Percentiles rank a stretch among this genome's conserved stretches.
Evolutionary conservation across 2,888 invertebrate species (phyloP).

Genomic region (Cantharis nigra): DNA sequence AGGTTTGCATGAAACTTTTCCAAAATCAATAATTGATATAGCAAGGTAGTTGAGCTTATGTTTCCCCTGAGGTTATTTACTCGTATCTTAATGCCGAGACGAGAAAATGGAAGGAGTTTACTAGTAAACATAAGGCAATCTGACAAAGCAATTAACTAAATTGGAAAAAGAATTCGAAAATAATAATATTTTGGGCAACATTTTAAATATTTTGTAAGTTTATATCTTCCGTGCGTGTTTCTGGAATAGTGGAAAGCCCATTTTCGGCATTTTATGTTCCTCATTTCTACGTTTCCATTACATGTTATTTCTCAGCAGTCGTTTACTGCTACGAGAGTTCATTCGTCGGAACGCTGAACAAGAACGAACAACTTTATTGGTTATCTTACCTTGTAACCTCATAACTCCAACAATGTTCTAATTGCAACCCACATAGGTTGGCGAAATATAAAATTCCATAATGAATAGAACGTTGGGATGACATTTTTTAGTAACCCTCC

Average conservation of each 20-base stretch:
- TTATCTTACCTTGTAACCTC: constrained; percentile 11
- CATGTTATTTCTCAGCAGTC: constrained; percentile 31
- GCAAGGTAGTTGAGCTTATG: constrained; percentile 18
- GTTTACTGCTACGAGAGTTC: constrained; percentile 27
- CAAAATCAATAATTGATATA: constrained; percentile 20
- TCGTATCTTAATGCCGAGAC: constrained; percentile 1
- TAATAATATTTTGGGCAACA: constrained; percentile 21
- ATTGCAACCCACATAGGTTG: background rate
- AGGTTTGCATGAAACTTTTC: constrained; percentile 18
- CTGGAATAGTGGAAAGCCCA: constrained; percentile 29
- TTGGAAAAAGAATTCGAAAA: constrained; percentile 7
- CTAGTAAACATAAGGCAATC: constrained; percentile 5
- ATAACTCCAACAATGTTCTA: background rate
- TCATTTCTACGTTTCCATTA: constrained; percentile 30
- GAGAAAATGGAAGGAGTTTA: background rate
- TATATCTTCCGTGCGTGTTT: constrained; percentile 27
- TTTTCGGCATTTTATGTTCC: constrained; percentile 32
- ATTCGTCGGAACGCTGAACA: constrained; percentile 32
- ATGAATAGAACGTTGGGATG: background rate
- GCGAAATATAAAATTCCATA: background rate
- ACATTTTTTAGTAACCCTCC: background rate
- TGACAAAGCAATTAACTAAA: constrained; percentile 16
- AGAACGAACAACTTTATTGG: constrained; percentile 28
- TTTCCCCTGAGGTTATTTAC: constrained; percentile 17
- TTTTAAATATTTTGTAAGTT: constrained; percentile 26